phyloP scores from a whole-genome alignment of 53 echinoderm and acorn worm genomes.

The Astropecten irregularis region DNA sequence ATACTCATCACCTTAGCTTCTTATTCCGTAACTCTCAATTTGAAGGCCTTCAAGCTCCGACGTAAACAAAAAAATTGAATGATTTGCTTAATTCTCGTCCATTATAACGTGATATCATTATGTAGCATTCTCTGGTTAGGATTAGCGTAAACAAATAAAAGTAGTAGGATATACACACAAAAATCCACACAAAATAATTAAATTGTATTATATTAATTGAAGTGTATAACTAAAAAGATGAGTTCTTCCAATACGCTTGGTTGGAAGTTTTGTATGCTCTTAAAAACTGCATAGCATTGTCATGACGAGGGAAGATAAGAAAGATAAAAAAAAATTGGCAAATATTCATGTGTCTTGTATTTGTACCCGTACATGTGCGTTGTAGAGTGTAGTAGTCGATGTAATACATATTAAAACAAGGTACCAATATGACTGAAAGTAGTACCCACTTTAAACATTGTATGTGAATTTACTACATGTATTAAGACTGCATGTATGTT shows the following conservation, averaged over 20 bases:
- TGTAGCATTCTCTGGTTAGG: background rate
- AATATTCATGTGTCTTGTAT: background rate
- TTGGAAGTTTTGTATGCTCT: constrained; percentile 40
- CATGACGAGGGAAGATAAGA: background rate
- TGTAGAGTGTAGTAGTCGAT: constrained; percentile 10
- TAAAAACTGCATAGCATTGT: background rate
- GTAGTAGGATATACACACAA: no score
- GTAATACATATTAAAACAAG: background rate
- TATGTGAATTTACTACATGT: background rate
- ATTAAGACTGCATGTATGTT: background rate
- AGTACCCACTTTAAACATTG: background rate
- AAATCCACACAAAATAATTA: background rate
- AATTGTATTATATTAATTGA: constrained; percentile 2
- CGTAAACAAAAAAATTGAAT: background rate
- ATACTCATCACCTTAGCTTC: no score
- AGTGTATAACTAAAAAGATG: background rate
- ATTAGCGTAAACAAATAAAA: background rate
- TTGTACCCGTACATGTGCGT: constrained; percentile 27
- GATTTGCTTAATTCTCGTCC: background rate
- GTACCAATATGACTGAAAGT: background rate
- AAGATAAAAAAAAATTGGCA: background rate
- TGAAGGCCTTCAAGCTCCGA: no score
- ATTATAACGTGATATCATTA: background rate
- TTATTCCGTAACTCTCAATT: no score
- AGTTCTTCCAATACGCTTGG: constrained; percentile 36